A percentile compares a stretch with the other conserved stretches of the same genome.
Evolutionary conservation across 2,797 vertebrate species (phyloP).

Genomic region (Eleutherodactylus coqui): DNA sequence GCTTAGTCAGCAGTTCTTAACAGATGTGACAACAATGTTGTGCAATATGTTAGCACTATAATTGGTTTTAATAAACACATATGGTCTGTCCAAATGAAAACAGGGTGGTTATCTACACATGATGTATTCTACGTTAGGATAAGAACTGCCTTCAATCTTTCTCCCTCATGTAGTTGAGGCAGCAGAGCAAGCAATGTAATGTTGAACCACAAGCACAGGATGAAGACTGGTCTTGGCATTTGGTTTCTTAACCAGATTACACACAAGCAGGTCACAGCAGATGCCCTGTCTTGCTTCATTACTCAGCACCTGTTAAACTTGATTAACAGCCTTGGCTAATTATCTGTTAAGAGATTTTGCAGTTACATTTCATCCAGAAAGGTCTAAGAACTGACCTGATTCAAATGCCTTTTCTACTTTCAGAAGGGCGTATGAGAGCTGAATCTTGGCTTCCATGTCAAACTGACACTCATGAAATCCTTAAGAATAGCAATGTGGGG

Average conservation of each 20-base stretch:
- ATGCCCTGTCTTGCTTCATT: conserved; percentile 78
- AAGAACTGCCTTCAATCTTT: neutral
- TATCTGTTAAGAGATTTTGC: conserved; percentile 74
- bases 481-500: neutral
- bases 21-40: too few species aligned
- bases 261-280: conserved; percentile 72
- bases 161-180: neutral
- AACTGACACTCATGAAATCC: neutral
- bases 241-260: conserved; percentile 70
- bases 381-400: conserved; percentile 74
- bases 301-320: conserved; percentile 78
- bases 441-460: neutral
- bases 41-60: neutral
- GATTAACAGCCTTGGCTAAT: conserved; percentile 77
- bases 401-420: conserved; percentile 73
- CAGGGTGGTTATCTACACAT: neutral
- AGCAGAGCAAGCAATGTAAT: conserved; percentile 16
- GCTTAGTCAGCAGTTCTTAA: too few species aligned
- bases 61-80: neutral
- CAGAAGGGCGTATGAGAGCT: conserved; percentile 69
- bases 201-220: conserved; percentile 62
- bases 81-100: neutral
- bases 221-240: conserved; percentile 64
- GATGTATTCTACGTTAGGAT: neutral
- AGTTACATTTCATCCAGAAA: conserved; percentile 70